Evolutionary conservation across 2,888 invertebrate species (phyloP), one percentile per base, ranked within the genome.

Genomic region (Cephus runcator): DNA sequence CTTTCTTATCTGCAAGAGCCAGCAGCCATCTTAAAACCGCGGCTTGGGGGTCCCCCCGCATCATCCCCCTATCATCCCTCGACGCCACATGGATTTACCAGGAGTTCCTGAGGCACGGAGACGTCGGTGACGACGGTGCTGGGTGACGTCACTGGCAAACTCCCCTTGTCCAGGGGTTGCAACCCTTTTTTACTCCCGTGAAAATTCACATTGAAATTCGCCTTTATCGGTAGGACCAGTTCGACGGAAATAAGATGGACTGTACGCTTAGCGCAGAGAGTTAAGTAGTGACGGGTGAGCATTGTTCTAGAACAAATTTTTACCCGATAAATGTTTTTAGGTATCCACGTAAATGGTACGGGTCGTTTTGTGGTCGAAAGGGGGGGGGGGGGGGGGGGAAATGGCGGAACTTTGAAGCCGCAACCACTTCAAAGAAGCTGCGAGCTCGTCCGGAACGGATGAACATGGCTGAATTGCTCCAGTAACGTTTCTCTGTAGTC

Each of bases 1-100:
- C 79, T 80, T 80, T 78, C 87, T 88, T 89, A 89, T 89, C 88
- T 85, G 85, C 78, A 79, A 79, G 83, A 80, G 83, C 85, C 89
- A 89, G 88, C 88, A 89, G 88, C 89, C 90, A 90, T 90, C 88
- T 88, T 86, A 88, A 85, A 89, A 82, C 77, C 81, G 75, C 79
- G 69, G 76, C 69, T 78, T 23, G 15, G 40, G 36, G 15, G 4
- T 73, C 68, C 76, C 73, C 76, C 68, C 36, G 31, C 31, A 76
- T 3, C 69, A 23, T 76, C 69, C n/a, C 73, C 68, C 73, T 30
- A 31, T 36, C 77, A 23, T 75, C 77, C 69, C 75, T 33, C 73
- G 73, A 69, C 71, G 69, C 69, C 40, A 34, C 69, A 3, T 69
- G 31, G 23, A 56, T 40, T 30, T 69, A 33, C 71, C 30, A 33